Conservation (phyloP, 1,140 invertebrate species). For the Rhyacophila brunnea region DNA sequence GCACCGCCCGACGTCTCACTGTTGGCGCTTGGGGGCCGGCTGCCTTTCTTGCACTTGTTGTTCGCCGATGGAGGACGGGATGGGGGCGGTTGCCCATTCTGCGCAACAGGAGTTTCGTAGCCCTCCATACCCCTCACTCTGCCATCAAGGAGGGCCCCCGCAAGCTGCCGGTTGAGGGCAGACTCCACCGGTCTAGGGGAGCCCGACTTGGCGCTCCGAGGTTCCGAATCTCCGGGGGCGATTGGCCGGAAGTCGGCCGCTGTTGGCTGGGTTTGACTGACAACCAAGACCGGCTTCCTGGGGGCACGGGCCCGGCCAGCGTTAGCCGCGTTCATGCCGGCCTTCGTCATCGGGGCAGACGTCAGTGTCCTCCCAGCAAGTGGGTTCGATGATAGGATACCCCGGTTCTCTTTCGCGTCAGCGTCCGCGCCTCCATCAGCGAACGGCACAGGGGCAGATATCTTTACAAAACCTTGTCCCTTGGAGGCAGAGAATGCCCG, state of each 20-base stretch:
- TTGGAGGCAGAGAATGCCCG: constrained; percentile 18
- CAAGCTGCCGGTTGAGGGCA: constrained; percentile 31
- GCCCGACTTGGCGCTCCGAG: constrained; percentile 21
- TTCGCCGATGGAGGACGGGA: constrained; percentile 42
- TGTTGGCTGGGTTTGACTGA: constrained; percentile 29
- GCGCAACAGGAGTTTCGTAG: constrained; percentile 18
- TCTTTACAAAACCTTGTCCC: constrained; percentile 19
- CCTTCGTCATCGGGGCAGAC: constrained; percentile 22
- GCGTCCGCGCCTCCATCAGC: constrained; percentile 10
- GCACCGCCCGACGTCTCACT: constrained; percentile 12
- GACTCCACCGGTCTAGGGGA: constrained; percentile 32
- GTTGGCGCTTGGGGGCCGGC: constrained; percentile 32
- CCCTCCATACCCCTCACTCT: constrained; percentile 20
- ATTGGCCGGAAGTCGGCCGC: constrained; percentile 34
- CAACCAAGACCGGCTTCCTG: constrained; percentile 25
- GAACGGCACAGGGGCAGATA: constrained; percentile 11
- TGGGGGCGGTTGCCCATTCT: constrained; percentile 34
- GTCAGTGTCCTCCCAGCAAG: constrained; percentile 27
- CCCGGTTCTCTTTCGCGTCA: constrained; percentile 26
- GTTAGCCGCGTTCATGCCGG: constrained; percentile 26
- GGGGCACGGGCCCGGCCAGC: constrained; percentile 25
- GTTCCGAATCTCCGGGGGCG: constrained; percentile 20
- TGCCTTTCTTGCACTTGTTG: constrained; percentile 36
- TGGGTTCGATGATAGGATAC: constrained; percentile 32
- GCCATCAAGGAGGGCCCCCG: constrained; percentile 16